A percentile compares a stretch with the other conserved stretches of the same genome.
phyloP scores from a whole-genome alignment of 2,888 invertebrate genomes.

The Pogonocherus hispidulus region DNA sequence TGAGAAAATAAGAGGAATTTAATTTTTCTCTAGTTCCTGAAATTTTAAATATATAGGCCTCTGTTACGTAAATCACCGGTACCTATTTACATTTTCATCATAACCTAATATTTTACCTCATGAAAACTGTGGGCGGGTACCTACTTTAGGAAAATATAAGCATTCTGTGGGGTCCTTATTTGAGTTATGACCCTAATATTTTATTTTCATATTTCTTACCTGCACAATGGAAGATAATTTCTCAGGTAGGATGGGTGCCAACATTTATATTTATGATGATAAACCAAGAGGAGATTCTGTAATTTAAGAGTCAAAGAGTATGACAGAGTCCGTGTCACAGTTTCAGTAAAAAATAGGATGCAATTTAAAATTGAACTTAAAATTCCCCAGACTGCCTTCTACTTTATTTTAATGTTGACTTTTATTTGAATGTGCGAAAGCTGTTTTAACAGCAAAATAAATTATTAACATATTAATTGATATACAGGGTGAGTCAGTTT shows the following conservation, averaged over 20 bases:
- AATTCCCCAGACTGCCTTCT: too few relatives aligned
- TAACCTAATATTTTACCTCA: background rate
- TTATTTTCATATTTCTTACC: background rate
- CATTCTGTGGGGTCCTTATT: background rate
- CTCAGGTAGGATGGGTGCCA: background rate
- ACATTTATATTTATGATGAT: slow-evolving; percentile 1
- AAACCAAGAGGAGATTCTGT: background rate
- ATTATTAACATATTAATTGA: too few relatives aligned
- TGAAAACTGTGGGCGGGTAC: background rate
- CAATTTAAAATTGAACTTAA: too few relatives aligned
- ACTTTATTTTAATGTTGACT: too few relatives aligned
- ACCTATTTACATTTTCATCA: too few relatives aligned
- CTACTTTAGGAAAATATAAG: background rate
- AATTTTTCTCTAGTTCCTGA: too few relatives aligned
- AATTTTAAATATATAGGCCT: too few relatives aligned
- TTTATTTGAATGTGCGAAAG: too few relatives aligned
- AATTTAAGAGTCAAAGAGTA: background rate
- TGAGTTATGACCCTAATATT: background rate
- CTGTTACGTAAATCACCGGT: too few relatives aligned
- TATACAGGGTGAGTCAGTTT: too few relatives aligned
- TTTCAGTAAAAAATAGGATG: background rate
- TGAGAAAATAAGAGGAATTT: too few relatives aligned
- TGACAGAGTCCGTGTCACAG: background rate
- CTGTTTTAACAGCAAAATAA: too few relatives aligned
- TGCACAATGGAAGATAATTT: background rate